Evolutionary conservation across 2,888 invertebrate species (phyloP).

Genomic region (Andricus quercusramuli): DNA sequence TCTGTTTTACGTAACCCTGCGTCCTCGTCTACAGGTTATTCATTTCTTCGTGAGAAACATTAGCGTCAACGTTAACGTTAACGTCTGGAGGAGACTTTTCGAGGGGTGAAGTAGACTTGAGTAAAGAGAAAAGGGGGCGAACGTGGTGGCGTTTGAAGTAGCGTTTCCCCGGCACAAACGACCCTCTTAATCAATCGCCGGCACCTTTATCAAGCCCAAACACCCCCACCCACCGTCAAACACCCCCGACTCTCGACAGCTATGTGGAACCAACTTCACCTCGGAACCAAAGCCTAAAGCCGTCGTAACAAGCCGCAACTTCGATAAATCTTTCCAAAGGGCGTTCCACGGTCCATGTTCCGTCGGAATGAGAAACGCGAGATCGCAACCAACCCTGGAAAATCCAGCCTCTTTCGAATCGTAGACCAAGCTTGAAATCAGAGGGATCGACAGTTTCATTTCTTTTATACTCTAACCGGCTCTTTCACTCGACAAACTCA

Average conservation of each 20-base stretch:
- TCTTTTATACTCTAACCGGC: not conserved
- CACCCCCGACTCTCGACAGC: constrained; percentile 11
- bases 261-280: constrained; percentile 35
- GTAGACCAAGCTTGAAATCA: not conserved
- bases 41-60: constrained; percentile 26
- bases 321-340: constrained; percentile 64
- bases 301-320: constrained; percentile 67
- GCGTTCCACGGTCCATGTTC: constrained; percentile 43
- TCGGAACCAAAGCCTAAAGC: constrained; percentile 61
- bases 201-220: constrained; percentile 66
- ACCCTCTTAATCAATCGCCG: constrained; percentile 75
- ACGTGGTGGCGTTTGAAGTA: constrained; percentile 65
- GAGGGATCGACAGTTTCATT: not conserved
- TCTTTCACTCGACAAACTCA: not conserved
- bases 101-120: constrained; percentile 26
- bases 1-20: constrained; percentile 14
- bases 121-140: constrained; percentile 23
- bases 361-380: constrained; percentile 46
- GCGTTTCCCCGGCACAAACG: constrained; percentile 72
- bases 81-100: constrained; percentile 34
- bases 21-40: constrained; percentile 27
- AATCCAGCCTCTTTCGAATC: constrained; percentile 43
- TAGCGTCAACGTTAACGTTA: constrained; percentile 29
- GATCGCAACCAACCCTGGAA: constrained; percentile 46
- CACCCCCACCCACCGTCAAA: not conserved